Percentiles rank a stretch among this genome's conserved stretches.
phyloP scores from a whole-genome alignment of 23 tunicate species.

The Diplosoma virens region DNA sequence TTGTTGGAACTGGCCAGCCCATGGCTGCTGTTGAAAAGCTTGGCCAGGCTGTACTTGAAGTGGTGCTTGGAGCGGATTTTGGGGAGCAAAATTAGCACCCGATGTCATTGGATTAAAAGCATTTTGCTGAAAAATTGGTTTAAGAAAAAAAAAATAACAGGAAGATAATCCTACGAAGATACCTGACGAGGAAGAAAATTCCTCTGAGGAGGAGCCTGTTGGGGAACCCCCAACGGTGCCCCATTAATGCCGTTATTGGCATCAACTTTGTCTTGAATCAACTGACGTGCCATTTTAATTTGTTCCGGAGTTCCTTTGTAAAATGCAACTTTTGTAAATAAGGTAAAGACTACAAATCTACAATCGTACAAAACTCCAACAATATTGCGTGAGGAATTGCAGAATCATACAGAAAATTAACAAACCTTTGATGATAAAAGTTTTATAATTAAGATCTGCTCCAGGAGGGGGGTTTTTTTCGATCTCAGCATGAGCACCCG shows the following conservation, averaged over 20 bases:
- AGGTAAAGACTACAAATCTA: too few species aligned
- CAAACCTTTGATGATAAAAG: slow-evolving; percentile 91
- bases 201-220: slow-evolving; percentile 62
- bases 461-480: slow-evolving; percentile 86
- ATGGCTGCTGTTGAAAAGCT: slow-evolving; percentile 56
- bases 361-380: too few species aligned
- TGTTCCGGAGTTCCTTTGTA: slow-evolving; percentile 89
- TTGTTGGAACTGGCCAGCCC: slow-evolving; percentile 64
- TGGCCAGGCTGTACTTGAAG: slow-evolving; percentile 63
- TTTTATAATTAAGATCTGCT: slow-evolving; percentile 84
- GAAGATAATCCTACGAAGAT: neutral
- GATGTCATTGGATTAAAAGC: slow-evolving; percentile 65
- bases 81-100: slow-evolving; percentile 42
- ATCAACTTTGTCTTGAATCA: slow-evolving; percentile 97
- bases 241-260: slow-evolving; percentile 47
- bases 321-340: too few species aligned
- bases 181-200: slow-evolving; percentile 62
- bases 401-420: too few species aligned
- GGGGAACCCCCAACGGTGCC: slow-evolving; percentile 54
- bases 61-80: slow-evolving; percentile 52
- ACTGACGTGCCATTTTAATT: slow-evolving; percentile 69
- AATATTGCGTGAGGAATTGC: too few species aligned
- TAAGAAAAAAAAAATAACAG: neutral
- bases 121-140: slow-evolving; percentile 37
- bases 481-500: slow-evolving; percentile 98